A percentile compares a stretch with the other conserved stretches of the same genome.
These are phyloP conservation scores for Hippasteria phrygiana DNA, from an alignment of 53 echinoderm and acorn worm genomes.

Conservation along the genomic window DNA sequence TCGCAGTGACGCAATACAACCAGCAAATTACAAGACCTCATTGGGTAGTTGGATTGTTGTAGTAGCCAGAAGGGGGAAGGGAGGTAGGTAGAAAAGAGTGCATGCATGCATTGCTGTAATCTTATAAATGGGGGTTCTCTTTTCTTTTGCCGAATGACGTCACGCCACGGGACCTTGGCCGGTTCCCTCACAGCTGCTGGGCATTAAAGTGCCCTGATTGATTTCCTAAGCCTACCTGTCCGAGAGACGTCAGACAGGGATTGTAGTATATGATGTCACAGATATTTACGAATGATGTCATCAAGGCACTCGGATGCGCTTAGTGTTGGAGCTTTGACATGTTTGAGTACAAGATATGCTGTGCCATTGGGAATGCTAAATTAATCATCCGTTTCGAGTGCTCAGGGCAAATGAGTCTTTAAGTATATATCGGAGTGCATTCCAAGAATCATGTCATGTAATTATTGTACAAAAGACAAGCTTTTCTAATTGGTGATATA, in stretches of 20 bases:
- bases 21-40: not conserved
- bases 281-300: not conserved
- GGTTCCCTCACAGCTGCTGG: not conserved
- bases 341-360: no score
- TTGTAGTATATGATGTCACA: not conserved
- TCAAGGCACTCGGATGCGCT: not conserved
- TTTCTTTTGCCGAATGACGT: conserved; percentile 42
- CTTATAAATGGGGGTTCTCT: conserved; percentile 30
- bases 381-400: no score
- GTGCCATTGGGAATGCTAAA: no score
- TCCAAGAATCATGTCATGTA: no score
- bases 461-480: no score
- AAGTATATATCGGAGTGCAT: no score
- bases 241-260: not conserved
- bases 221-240: not conserved
- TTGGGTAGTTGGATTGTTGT: not conserved
- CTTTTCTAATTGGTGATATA: no score
- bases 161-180: not conserved
- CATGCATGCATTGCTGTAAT: conserved; percentile 2
- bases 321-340: no score
- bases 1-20: conserved; percentile 28
- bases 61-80: conserved; percentile 12
- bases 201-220: conserved; percentile 20
- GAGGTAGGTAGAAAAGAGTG: no score
- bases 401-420: no score